Evolutionary conservation across 2,797 vertebrate species (phyloP).

Genomic region (Phaenicophaeus curvirostris): DNA sequence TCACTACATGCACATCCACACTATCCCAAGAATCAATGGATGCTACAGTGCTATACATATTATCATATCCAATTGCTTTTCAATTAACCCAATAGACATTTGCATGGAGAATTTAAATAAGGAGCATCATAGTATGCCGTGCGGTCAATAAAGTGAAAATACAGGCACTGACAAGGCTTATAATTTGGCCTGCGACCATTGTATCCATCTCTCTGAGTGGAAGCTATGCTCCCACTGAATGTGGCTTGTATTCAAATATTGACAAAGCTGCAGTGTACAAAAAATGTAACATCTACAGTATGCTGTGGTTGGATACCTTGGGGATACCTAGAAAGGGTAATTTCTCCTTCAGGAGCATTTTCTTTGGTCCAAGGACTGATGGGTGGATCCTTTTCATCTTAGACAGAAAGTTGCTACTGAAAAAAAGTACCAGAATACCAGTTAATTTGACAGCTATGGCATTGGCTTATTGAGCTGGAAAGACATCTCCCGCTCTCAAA

Average conservation of each 20-base stretch:
- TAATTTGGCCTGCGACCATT: conserved; percentile 52
- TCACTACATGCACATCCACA: conserved; percentile 17
- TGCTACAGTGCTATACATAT: conserved; percentile 42
- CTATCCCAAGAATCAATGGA: conserved; percentile 58
- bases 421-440: neutral
- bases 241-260: conserved; percentile 19
- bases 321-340: conserved; percentile 2
- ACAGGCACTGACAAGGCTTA: conserved; percentile 53
- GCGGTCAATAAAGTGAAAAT: conserved; percentile 69
- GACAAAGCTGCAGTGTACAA: conserved; percentile 21
- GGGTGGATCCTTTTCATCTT: neutral
- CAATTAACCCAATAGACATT: conserved; percentile 74
- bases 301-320: conserved; percentile 4
- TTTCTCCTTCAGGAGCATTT: neutral
- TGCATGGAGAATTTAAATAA: conserved; percentile 74
- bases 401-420: neutral
- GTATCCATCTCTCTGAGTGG: conserved; percentile 35
- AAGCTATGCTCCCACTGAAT: conserved; percentile 34
- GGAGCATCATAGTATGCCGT: conserved; percentile 57
- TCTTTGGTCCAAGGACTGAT: neutral
- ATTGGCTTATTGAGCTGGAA: neutral
- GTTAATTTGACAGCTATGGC: neutral
- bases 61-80: conserved; percentile 73
- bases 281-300: conserved; percentile 32
- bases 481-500: neutral